phyloP scores from a whole-genome alignment of 64 coral and sea anemone species.

The Acropora yongei region DNA sequence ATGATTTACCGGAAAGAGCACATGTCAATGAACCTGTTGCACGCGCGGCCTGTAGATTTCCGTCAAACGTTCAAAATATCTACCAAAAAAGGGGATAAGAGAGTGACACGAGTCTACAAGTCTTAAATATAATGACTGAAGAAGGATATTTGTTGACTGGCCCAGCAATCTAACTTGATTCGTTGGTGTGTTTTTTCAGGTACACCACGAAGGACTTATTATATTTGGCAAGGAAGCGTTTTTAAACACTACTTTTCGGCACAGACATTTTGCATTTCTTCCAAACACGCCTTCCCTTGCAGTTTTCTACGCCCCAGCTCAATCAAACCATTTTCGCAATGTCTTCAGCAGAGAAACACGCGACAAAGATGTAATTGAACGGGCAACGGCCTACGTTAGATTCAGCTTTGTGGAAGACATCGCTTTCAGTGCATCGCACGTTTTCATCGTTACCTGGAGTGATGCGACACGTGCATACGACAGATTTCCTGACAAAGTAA shows the following conservation, averaged over 20 bases:
- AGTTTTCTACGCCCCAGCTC: slow-evolving; percentile 58
- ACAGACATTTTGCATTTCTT: slow-evolving; percentile 61
- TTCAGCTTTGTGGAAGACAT: slow-evolving; percentile 40
- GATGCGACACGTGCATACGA: slow-evolving; percentile 22
- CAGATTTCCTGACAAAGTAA: slow-evolving; percentile 51
- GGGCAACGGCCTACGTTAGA: slow-evolving; percentile 47
- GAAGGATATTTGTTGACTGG: background rate
- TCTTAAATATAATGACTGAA: too few relatives aligned
- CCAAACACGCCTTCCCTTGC: slow-evolving; percentile 40
- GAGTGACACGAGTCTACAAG: too few relatives aligned
- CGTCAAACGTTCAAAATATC: too few relatives aligned
- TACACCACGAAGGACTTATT: slow-evolving; percentile 65
- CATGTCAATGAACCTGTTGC: too few relatives aligned
- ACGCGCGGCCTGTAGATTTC: too few relatives aligned
- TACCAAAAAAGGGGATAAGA: too few relatives aligned
- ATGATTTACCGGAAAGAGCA: too few relatives aligned
- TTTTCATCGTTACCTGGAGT: slow-evolving; percentile 69
- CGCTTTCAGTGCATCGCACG: slow-evolving; percentile 33
- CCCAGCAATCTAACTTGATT: background rate
- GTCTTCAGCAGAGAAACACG: slow-evolving; percentile 57
- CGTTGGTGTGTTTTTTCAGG: slow-evolving; percentile 22
- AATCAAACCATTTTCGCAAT: background rate
- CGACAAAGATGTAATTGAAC: background rate
- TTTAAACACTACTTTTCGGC: background rate
- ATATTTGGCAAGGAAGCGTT: slow-evolving; percentile 61